Evolutionary conservation across 2,113 vertebrate species (phyloP).

Genomic region (Sakesphorus luctuosus): DNA sequence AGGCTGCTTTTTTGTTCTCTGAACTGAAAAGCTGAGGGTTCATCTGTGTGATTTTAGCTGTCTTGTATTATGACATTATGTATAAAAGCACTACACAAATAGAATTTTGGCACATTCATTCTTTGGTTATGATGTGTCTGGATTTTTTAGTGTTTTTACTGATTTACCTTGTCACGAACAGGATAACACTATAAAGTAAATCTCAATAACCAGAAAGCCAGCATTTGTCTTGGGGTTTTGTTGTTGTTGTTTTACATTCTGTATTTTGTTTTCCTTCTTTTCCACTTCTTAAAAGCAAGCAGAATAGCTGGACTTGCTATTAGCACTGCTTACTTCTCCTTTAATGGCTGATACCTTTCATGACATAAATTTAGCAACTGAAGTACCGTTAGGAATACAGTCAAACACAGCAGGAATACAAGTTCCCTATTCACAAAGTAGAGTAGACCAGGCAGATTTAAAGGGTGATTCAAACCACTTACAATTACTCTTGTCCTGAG

Average conservation of each 20-base stretch:
- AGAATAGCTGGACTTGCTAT: neutral
- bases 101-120: neutral
- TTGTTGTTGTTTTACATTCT: neutral
- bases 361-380: neutral
- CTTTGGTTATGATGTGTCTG: neutral
- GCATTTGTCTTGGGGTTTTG: neutral
- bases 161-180: neutral
- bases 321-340: neutral
- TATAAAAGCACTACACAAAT: neutral
- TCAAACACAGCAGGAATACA: neutral
- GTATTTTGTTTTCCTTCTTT: neutral
- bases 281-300: neutral
- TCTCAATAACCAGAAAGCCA: neutral
- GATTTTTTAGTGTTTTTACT: neutral
- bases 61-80: neutral
- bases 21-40: neutral
- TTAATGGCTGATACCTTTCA: neutral
- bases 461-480: neutral
- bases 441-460: neutral
- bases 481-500: neutral
- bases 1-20: neutral
- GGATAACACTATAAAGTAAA: neutral
- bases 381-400: neutral
- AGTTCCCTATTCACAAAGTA: neutral
- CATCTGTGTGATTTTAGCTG: conserved; percentile 3